A percentile compares a stretch with the other conserved stretches of the same genome.
phyloP scores from a whole-genome alignment of 2,113 vertebrate genomes.

The Macquaria australasica region DNA sequence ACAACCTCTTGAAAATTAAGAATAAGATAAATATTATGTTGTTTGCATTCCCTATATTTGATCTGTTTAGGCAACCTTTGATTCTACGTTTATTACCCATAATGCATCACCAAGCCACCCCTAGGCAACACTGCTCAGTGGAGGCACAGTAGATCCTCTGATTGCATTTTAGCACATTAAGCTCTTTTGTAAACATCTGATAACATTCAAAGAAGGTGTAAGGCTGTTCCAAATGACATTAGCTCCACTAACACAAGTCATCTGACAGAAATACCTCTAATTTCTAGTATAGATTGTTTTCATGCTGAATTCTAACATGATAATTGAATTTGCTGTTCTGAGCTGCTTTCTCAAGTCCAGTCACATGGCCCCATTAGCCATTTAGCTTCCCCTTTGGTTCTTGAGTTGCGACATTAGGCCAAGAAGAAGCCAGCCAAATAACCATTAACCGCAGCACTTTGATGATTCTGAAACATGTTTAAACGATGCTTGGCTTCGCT shows the following conservation, averaged over 20 bases:
- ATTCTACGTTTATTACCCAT: constrained; percentile 34
- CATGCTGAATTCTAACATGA: constrained; percentile 87
- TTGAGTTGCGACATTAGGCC: constrained; percentile 63
- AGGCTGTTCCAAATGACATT: constrained; percentile 78
- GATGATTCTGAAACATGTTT: constrained; percentile 79
- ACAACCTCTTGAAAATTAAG: neutral
- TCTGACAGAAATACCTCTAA: constrained; percentile 86
- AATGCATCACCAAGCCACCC: constrained; percentile 41
- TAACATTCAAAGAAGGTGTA: constrained; percentile 81
- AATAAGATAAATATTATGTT: neutral
- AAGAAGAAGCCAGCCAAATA: constrained; percentile 65
- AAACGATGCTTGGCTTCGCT: constrained; percentile 66
- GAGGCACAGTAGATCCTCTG: constrained; percentile 58
- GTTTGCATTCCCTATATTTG: neutral
- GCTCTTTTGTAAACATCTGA: constrained; percentile 85
- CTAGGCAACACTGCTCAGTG: constrained; percentile 27
- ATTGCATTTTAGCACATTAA: constrained; percentile 84
- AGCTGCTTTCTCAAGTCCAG: constrained; percentile 76
- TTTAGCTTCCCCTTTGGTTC: constrained; percentile 74
- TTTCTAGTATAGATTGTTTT: constrained; percentile 89
- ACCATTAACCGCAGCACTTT: constrained; percentile 77
- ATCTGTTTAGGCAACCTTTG: neutral
- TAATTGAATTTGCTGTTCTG: constrained; percentile 86
- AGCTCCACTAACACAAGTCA: constrained; percentile 81
- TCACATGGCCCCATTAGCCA: constrained; percentile 83